Percentiles rank a stretch among this genome's conserved stretches.
These are phyloP conservation scores for Oscheius sp. DNA, from an alignment of 2,888 invertebrate genomes.

Conservation along the genomic window DNA sequence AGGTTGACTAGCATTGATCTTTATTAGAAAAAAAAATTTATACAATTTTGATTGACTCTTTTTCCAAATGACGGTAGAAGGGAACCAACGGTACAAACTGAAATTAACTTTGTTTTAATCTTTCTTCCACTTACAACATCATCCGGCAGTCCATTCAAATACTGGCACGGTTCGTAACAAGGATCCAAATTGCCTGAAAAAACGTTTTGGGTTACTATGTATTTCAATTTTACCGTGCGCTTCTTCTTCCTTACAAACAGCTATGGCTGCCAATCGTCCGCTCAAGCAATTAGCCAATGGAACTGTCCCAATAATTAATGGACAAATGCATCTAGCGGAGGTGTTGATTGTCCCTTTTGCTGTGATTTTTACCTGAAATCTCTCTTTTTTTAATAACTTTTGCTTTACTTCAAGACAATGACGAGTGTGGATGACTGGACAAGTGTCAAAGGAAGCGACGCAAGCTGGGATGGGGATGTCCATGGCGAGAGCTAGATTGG, in stretches of 20 bases:
- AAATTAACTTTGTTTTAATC: neutral
- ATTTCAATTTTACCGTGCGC: slow-evolving; percentile 2
- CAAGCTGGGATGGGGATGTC: slow-evolving; percentile 19
- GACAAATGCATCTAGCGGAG: slow-evolving; percentile 10
- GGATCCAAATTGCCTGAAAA: slow-evolving; percentile 15
- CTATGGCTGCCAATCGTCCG: slow-evolving; percentile 4
- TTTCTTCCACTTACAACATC: neutral
- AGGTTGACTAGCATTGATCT: too few relatives aligned
- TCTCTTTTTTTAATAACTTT: neutral
- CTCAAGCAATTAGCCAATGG: slow-evolving; percentile 6
- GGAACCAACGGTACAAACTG: slow-evolving; percentile 7
- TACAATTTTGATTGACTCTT: neutral
- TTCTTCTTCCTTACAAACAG: neutral
- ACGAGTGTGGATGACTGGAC: slow-evolving; percentile 20
- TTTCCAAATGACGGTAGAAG: slow-evolving; percentile 11
- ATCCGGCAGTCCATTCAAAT: neutral
- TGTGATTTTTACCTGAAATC: slow-evolving; percentile 11
- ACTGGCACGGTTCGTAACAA: slow-evolving; percentile 11
- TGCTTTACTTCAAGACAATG: slow-evolving; percentile 4
- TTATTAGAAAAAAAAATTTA: too few relatives aligned
- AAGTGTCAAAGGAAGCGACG: slow-evolving; percentile 19
- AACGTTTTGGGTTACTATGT: neutral
- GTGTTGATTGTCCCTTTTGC: slow-evolving; percentile 28
- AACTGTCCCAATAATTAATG: slow-evolving; percentile 26
- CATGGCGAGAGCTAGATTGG: neutral